phyloP scores from a whole-genome alignment of 2,888 invertebrate genomes.

The Mellilla xanthometata region DNA sequence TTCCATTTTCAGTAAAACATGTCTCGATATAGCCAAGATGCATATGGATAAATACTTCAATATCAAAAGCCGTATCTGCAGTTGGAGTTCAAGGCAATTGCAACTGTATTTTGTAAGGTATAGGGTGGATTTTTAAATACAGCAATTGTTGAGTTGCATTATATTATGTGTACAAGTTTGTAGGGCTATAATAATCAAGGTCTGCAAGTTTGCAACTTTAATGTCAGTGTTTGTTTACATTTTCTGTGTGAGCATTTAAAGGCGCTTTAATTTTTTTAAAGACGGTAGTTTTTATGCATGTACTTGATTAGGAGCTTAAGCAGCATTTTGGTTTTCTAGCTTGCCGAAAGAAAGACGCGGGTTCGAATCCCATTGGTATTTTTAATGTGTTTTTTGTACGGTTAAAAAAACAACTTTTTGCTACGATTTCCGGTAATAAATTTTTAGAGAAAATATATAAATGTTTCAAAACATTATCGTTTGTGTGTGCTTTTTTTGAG shows the following conservation, averaged over 20 bases:
- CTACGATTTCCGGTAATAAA: too few relatives aligned
- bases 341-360: too few relatives aligned
- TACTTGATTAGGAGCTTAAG: too few relatives aligned
- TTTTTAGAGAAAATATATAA: too few relatives aligned
- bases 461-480: too few relatives aligned
- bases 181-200: constrained; percentile 69
- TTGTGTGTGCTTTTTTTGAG: too few relatives aligned
- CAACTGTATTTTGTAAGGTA: constrained; percentile 16
- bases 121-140: constrained; percentile 18
- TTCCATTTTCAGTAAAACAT: constrained; percentile 80
- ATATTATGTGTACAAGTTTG: constrained; percentile 35
- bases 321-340: too few relatives aligned
- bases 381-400: too few relatives aligned
- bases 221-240: constrained; percentile 75
- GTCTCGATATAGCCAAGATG: constrained; percentile 52
- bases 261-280: too few relatives aligned
- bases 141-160: constrained; percentile 24
- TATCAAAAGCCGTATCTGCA: constrained; percentile 27
- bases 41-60: constrained; percentile 35
- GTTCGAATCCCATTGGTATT: too few relatives aligned
- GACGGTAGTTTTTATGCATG: too few relatives aligned
- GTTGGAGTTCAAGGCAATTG: constrained; percentile 14
- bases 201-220: constrained; percentile 69
- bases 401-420: too few relatives aligned
- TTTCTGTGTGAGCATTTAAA: constrained; percentile 27